Evolutionary conservation across 2,797 vertebrate genomes (phyloP).

Genomic region (Notamacropus eugenii): DNA sequence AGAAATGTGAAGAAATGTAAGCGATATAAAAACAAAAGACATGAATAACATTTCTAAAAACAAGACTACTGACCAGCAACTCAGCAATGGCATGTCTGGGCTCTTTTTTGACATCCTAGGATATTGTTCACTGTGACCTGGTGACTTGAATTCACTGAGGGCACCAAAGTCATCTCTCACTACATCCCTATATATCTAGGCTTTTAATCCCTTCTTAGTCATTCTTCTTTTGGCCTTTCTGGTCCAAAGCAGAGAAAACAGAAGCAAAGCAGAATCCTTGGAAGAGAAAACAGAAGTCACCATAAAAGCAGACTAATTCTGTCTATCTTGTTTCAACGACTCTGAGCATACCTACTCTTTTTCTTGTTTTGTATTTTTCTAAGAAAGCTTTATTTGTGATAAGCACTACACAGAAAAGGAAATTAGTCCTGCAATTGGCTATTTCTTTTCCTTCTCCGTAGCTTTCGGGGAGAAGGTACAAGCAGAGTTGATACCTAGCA

Average conservation of each 20-base stretch:
- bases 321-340: neutral
- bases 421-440: neutral
- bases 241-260: neutral
- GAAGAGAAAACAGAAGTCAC: neutral
- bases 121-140: too few relatives aligned
- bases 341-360: neutral
- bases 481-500: neutral
- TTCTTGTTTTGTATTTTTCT: neutral
- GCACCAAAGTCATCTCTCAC: neutral
- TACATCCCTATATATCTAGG: neutral
- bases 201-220: neutral
- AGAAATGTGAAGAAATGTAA: neutral
- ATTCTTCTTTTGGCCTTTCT: neutral
- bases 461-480: neutral
- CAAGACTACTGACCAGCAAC: neutral
- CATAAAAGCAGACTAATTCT: neutral
- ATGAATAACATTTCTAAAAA: neutral
- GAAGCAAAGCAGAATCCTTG: neutral
- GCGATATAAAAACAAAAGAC: neutral
- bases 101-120: neutral
- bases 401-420: neutral
- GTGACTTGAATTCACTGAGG: neutral
- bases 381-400: conserved; percentile 2
- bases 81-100: neutral
- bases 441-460: neutral